Evolutionary conservation across 2,113 vertebrate genomes (phyloP), one percentile per base, ranked within the genome.

Genomic region (Notiomystis cincta): DNA sequence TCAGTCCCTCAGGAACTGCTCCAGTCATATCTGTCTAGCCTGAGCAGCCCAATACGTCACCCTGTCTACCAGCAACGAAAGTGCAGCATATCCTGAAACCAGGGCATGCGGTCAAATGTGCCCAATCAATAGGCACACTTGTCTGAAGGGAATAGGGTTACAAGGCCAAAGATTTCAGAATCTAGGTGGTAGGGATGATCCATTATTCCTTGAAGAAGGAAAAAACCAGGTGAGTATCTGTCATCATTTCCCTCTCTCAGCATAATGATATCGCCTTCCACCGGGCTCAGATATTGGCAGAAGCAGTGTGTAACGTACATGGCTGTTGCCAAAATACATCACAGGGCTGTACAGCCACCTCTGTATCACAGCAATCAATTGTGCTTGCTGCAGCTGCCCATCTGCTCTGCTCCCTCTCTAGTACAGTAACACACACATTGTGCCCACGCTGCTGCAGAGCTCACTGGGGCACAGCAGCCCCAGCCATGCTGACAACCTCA

Each of bases 71-170:
- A 94, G 97, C 90, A 93, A 90, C 11, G 28, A 90, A 94, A 98
- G 94, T 20, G 81, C 88, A 94, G 92, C 95, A 9, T 3, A 90
- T 72, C 93, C 95, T 75, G 79, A 92, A 95, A 88, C 81, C 78
- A 95, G 95, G 96, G 97, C 97, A 97, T 1, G 10, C 87, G 91
- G 94, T 97, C 98, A 98, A 93, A 75, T 87, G 11, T 35, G 82
- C 82, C 91, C 37, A 76, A 70, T 66, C 93, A 75, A 93, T 12
- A 62, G 87, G 75, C 77, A 30, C 48, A 10, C 69, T 83, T 18
- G 24, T 66, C 48, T 95, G 33, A 78, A 90, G 14, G 82, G 56
- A 95, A 87, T 0, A 79, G 72, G 93, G 95, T 84, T 96, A 96
- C 6, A 31, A 91, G 38, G 83, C 24, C 92, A 95, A 2, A 53